These are phyloP conservation scores for Eucera pruinosa DNA, from an alignment of 2,888 invertebrate species.

Conservation along the genomic window DNA sequence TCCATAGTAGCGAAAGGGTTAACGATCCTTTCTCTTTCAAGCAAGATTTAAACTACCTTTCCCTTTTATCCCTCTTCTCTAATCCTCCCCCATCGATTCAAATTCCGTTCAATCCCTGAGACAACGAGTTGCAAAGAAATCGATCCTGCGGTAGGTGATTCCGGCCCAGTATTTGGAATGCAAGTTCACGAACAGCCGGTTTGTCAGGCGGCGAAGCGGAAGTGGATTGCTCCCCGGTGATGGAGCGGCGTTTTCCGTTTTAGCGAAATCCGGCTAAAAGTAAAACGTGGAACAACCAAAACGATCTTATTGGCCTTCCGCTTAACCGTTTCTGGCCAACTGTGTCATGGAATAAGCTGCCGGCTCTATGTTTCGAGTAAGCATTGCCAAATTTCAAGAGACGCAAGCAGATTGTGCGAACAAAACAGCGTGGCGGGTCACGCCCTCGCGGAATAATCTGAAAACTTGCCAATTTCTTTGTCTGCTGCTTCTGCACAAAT, in stretches of 20 bases:
- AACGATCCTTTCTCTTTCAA: too few relatives aligned
- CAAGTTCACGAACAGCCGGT: constrained; percentile 59
- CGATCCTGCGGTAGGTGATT: constrained; percentile 26
- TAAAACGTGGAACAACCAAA: constrained; percentile 1
- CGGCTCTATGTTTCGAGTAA: not conserved
- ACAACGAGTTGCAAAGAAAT: not conserved
- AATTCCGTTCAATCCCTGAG: constrained; percentile 23
- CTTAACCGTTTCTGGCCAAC: constrained; percentile 40
- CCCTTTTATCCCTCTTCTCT: too few relatives aligned
- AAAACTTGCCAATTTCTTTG: constrained; percentile 56
- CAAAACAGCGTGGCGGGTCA: constrained; percentile 42
- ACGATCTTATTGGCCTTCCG: constrained; percentile 51
- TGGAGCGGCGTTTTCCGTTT: constrained; percentile 45
- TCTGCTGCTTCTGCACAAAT: not conserved
- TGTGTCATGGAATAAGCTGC: constrained; percentile 52
- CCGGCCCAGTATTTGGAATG: constrained; percentile 40
- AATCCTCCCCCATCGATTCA: constrained; percentile 9
- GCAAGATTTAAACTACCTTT: too few relatives aligned
- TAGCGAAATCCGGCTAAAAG: constrained; percentile 1
- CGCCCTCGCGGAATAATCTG: constrained; percentile 35
- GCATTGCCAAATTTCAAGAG: constrained; percentile 61
- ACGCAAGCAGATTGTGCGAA: constrained; percentile 33
- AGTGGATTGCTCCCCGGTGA: constrained; percentile 62
- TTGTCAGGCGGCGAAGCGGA: constrained; percentile 54
- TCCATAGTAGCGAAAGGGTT: too few relatives aligned